Evolutionary conservation across 2,888 invertebrate genomes (phyloP), one percentile per base, ranked within the genome.

Genomic region (Urechis unicinctus): DNA sequence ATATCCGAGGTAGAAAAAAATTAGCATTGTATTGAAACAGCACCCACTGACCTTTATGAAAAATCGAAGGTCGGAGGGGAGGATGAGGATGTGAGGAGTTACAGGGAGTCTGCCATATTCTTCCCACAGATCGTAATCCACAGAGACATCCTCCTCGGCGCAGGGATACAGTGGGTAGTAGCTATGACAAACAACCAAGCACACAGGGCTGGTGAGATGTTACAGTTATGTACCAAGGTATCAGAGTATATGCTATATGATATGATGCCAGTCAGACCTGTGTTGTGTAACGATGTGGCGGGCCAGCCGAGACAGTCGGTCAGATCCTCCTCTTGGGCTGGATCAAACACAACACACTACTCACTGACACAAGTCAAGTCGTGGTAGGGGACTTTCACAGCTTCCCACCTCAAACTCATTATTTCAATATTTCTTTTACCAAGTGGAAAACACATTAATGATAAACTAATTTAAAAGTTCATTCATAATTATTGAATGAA

Each of bases 121-220:
- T 46, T 85, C 84, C 80, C 88, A 86, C 59, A 88, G 81, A 61
- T 84, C 83, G 21, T 85, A 83, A 78, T 93, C 91, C 6, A 88
- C 72, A 62, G 83, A 82, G 50, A 87, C 76, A 55, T 85, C 85
- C 59, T 82, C 81, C 59, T 82, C 81, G 48, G 83, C 79, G 13
- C 88, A 83, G 54, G 91, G 91, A 78, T 86, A 86, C 53, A 92
- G 78, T 1, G 94, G 92, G 78, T 89, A 90, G 75, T 88, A 89
- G 61, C 85, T 78, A 64, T 26, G 67, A 68, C 2, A 53, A 42
- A 55, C 48, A 44, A 54, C 9, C 13, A 6, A 26, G 9, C 5
- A 9, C 24, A 17, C 9, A 9, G 21, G 9, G 24, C 6, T 25
- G 6, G 28, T 48, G 48, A 13, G 6, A 9, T n/a, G n/a, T n/a